Conservation (phyloP, 37 sponge, comb jelly and placozoan genomes). For the Halisarca cf. caerulea region DNA sequence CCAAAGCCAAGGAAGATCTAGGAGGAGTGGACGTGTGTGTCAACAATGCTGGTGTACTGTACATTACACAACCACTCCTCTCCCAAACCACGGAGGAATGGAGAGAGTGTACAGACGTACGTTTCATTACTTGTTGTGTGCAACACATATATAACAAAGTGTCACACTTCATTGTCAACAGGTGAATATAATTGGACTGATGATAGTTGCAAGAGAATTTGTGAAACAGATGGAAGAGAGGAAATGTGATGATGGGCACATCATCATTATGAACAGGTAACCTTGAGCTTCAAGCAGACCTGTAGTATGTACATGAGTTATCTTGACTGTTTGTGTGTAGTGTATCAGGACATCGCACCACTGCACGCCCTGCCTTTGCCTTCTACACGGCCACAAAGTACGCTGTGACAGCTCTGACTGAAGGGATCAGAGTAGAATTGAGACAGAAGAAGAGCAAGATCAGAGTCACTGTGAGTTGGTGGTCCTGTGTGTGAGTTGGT, state of each 20-base stretch:
- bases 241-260: slow-evolving; percentile 59
- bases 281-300: too few species aligned
- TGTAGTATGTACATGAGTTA: too few species aligned
- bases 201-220: slow-evolving; percentile 67
- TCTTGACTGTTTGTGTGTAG: too few species aligned
- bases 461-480: slow-evolving; percentile 76
- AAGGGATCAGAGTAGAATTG: slow-evolving; percentile 73
- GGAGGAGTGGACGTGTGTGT: slow-evolving; percentile 79
- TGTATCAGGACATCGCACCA: slow-evolving; percentile 65
- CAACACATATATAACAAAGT: too few species aligned
- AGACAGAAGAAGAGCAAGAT: slow-evolving; percentile 62
- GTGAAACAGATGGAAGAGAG: slow-evolving; percentile 68
- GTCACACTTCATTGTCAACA: too few species aligned
- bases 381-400: slow-evolving; percentile 80
- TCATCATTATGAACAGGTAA: slow-evolving; percentile 80
- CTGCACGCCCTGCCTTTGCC: background rate
- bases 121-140: too few species aligned
- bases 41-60: slow-evolving; percentile 83
- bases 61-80: slow-evolving; percentile 55
- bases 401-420: slow-evolving; percentile 84
- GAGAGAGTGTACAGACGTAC: slow-evolving; percentile 79
- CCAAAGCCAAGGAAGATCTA: slow-evolving; percentile 34
- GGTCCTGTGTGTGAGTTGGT: too few species aligned
- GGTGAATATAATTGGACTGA: slow-evolving; percentile 77
- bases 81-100: slow-evolving; percentile 64